phyloP scores from a whole-genome alignment of 1,140 invertebrate genomes.

The Pseudomyrmex sp. region DNA sequence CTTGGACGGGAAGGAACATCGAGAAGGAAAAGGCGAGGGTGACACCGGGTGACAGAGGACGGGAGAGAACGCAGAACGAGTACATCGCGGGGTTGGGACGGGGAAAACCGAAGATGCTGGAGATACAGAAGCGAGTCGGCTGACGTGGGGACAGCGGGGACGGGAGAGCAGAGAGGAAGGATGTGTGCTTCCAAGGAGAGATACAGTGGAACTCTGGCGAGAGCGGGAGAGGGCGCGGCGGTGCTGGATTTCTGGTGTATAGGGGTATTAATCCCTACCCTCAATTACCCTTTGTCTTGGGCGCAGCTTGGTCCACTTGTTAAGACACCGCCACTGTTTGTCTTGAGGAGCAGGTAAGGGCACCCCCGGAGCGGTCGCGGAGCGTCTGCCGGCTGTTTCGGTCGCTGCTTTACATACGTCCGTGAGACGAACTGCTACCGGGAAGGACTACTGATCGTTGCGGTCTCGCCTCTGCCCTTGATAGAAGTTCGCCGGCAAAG shows the following conservation, averaged over 20 bases:
- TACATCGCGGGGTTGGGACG: slow-evolving; percentile 56
- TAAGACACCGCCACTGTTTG: slow-evolving; percentile 86
- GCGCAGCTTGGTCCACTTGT: slow-evolving; percentile 86
- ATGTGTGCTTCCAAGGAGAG: slow-evolving; percentile 60
- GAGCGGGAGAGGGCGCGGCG: slow-evolving; percentile 34
- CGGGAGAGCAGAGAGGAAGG: slow-evolving; percentile 55
- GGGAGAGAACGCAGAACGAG: slow-evolving; percentile 34
- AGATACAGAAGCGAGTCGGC: slow-evolving; percentile 60
- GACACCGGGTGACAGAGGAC: slow-evolving; percentile 27
- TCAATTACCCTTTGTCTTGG: slow-evolving; percentile 86
- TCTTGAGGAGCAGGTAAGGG: slow-evolving; percentile 81
- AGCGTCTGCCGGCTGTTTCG: slow-evolving; percentile 82
- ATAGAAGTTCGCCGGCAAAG: slow-evolving; percentile 72
- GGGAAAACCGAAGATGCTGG: slow-evolving; percentile 62
- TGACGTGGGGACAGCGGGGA: slow-evolving; percentile 62
- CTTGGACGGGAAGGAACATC: slow-evolving; percentile 49
- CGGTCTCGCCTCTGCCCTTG: slow-evolving; percentile 81
- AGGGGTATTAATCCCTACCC: slow-evolving; percentile 86
- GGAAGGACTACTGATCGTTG: slow-evolving; percentile 85
- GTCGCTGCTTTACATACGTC: slow-evolving; percentile 84
- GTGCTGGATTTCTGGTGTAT: slow-evolving; percentile 83
- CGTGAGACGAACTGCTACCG: slow-evolving; percentile 84
- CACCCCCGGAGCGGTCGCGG: slow-evolving; percentile 78
- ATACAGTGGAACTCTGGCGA: slow-evolving; percentile 75
- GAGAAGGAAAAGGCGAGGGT: slow-evolving; percentile 29